These are phyloP conservation scores for Diplodus puntazzo DNA, from an alignment of 2,797 vertebrate species.

Conservation along the genomic window DNA sequence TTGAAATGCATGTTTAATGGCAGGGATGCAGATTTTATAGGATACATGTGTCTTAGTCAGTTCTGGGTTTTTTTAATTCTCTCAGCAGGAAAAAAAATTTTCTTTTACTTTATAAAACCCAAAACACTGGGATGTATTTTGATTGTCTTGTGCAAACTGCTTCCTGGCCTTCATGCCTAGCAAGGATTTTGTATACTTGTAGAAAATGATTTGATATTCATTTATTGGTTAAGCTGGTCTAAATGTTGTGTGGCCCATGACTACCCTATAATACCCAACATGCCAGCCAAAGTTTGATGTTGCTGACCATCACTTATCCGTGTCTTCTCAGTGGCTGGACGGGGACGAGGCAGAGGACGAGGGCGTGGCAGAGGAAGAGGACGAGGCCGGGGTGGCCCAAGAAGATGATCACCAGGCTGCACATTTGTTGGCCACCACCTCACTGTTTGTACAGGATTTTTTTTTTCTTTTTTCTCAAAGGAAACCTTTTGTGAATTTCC, in stretches of 20 bases:
- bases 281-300: background rate
- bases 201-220: background rate
- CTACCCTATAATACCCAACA: background rate
- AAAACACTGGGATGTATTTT: background rate
- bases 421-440: constrained; percentile 18
- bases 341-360: constrained; percentile 86
- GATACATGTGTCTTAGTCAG: no score
- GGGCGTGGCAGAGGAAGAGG: constrained; percentile 88
- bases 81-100: background rate
- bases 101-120: background rate
- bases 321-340: constrained; percentile 82
- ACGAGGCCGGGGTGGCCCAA: constrained; percentile 86
- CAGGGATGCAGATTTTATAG: background rate
- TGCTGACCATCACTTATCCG: background rate
- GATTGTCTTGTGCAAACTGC: background rate
- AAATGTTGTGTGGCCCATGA: background rate
- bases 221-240: background rate
- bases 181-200: background rate
- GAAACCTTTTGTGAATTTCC: constrained; percentile 69
- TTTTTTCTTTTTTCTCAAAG: constrained; percentile 35
- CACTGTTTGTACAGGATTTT: constrained; percentile 85
- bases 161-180: background rate
- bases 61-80: background rate
- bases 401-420: constrained; percentile 81
- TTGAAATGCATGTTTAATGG: no score